Percentiles rank a stretch among this genome's conserved stretches.
Evolutionary conservation across 2,888 invertebrate genomes (phyloP).

Genomic region (Eurytoma adleriae): DNA sequence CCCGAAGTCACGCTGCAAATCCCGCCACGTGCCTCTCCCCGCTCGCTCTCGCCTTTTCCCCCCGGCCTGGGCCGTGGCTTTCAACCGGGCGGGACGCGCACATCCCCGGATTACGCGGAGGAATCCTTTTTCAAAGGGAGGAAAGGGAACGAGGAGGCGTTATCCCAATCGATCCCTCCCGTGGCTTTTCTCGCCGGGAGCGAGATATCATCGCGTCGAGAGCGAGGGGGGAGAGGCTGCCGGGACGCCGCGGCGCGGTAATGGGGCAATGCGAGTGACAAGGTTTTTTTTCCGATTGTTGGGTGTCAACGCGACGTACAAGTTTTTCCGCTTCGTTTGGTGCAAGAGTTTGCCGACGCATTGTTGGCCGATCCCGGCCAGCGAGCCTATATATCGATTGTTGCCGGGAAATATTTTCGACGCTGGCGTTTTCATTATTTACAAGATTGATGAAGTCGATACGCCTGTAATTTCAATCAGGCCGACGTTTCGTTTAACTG

Average conservation of each 20-base stretch:
- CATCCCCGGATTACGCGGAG: slow-evolving; percentile 12
- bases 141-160: not conserved
- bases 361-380: not conserved
- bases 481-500: no score
- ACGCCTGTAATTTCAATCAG: no score
- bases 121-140: slow-evolving; percentile 12
- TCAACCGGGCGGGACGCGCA: not conserved
- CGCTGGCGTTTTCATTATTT: no score
- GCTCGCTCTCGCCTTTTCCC: not conserved
- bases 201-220: not conserved
- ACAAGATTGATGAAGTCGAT: no score
- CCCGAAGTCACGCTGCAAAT: slow-evolving; percentile 32
- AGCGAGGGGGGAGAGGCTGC: not conserved
- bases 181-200: slow-evolving; percentile 18
- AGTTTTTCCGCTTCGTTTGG: not conserved
- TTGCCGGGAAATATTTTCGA: no score
- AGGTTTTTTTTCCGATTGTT: not conserved
- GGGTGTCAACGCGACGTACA: not conserved
- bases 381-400: no score
- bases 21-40: not conserved
- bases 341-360: not conserved
- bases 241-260: not conserved
- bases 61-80: not conserved
- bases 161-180: slow-evolving; percentile 29
- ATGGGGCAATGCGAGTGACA: slow-evolving; percentile 17